Evolutionary conservation across 1,140 invertebrate species (phyloP).

Genomic region (Microplitis demolitor): DNA sequence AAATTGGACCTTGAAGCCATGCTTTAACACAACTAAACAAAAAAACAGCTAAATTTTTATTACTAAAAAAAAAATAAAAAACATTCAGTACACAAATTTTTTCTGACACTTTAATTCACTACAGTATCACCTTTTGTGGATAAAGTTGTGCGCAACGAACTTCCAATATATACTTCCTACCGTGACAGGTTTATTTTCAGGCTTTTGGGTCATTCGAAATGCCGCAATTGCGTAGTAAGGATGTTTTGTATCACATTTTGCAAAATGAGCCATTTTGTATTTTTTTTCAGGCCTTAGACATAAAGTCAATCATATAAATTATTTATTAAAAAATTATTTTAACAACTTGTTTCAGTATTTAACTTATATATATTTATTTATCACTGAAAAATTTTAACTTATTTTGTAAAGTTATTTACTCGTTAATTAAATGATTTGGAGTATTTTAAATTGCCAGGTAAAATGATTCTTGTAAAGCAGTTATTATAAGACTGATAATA

Average conservation of each 20-base stretch:
- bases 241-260: constrained; percentile 42
- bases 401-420: too few relatives aligned
- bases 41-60: not conserved
- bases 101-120: not conserved
- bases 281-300: constrained; percentile 29
- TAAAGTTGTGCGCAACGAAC: constrained; percentile 47
- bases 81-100: not conserved
- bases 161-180: constrained; percentile 48
- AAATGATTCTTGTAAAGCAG: not conserved
- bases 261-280: constrained; percentile 44
- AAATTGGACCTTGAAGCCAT: not conserved
- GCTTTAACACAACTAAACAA: too few relatives aligned
- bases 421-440: not conserved
- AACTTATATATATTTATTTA: not conserved
- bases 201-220: constrained; percentile 45
- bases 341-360: too few relatives aligned
- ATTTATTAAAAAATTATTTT: not conserved
- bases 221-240: constrained; percentile 46
- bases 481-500: not conserved
- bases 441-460: not conserved
- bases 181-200: constrained; percentile 43
- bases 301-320: not conserved
- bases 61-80: not conserved
- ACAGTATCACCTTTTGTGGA: constrained; percentile 44
- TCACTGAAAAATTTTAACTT: not conserved